Base-by-base conservation (phyloP, 1,140 invertebrate species). In the Eufriesea mexicana region DNA sequence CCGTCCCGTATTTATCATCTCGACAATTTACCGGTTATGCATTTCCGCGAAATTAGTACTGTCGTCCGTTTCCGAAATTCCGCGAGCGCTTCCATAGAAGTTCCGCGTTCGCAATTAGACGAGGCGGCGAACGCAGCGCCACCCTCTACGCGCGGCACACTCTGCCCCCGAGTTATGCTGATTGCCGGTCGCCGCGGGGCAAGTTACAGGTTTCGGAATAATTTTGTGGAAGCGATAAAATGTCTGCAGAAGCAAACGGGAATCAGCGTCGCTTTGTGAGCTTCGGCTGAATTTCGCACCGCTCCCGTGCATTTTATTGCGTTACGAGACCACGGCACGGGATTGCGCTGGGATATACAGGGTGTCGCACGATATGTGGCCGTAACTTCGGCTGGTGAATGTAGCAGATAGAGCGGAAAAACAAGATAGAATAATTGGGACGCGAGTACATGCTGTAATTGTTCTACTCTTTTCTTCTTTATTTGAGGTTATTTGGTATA, bases 71-170 rank as follows among this genome's bases (percentile, higher is more conserved):
- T 68, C 64, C 73, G 73, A 77, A 82, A 77, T 82, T 68, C 62
- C 73, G 51, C 73, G 73, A 59, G n/a, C 10, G 64, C n/a, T 59
- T 45, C 51, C 80, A 54, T 23, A 61, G 71, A 82, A 77, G 49
- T 82, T 82, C 35, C 47, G 73, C 51, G 68, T 75, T 82, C 51
- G 73, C 72, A 77, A 82, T 82, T 82, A 82, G 72, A 68, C 64
- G 45, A 47, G 35, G 62, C 51, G 16, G 2, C 70, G 28, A 66
- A 28, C 62, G 18, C 47, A 55, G 28, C 68, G 45, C 47, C 20
- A 16, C 12, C 9, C 47, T 20, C 45, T 23, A 25, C 47, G 0
- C 8, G 20, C 20, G 0, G 18, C 49, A 0, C 20, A 2, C 45
- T 16, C 10, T 9, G 7, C 18, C 28, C 0, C 35, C 42, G 42